Conservation (phyloP, 2,113 vertebrate genomes). For the Lates calcarifer region DNA sequence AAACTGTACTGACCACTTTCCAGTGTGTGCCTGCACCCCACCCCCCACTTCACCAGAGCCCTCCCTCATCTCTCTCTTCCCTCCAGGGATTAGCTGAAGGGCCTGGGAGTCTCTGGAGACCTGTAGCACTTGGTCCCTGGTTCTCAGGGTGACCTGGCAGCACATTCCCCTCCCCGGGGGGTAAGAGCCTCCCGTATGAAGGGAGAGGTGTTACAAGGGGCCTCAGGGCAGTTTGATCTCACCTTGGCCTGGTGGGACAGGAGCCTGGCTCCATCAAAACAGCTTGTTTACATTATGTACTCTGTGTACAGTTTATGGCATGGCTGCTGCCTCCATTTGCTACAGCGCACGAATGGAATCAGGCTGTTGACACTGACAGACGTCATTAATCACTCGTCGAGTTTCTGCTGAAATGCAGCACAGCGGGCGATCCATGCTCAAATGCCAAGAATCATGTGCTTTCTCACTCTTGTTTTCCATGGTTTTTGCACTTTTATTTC, state of each 20-base stretch:
- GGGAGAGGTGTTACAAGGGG: constrained; percentile 61
- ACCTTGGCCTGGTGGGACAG: constrained; percentile 69
- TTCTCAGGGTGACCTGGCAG: constrained; percentile 74
- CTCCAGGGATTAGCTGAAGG: constrained; percentile 65
- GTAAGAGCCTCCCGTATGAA: constrained; percentile 31
- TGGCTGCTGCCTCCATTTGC: constrained; percentile 19
- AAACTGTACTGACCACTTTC: constrained; percentile 44
- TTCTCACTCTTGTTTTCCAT: not conserved
- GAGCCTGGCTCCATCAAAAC: constrained; percentile 63
- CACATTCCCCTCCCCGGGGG: constrained; percentile 40
- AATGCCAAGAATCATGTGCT: constrained; percentile 29
- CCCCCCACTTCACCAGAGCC: constrained; percentile 1
- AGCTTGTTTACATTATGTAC: constrained; percentile 72
- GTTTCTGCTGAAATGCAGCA: constrained; percentile 27
- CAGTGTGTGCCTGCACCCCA: constrained; percentile 23
- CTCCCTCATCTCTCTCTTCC: constrained; percentile 18
- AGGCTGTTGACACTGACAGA: constrained; percentile 36
- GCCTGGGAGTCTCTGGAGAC: constrained; percentile 54
- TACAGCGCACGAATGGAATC: constrained; percentile 17
- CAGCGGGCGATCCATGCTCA: not conserved
- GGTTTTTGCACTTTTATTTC: constrained; percentile 23
- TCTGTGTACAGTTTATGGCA: constrained; percentile 26
- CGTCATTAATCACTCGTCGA: constrained; percentile 35
- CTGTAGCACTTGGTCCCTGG: constrained; percentile 45
- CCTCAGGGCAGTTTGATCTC: constrained; percentile 68